A percentile compares a stretch with the other conserved stretches of the same genome.
Evolutionary conservation across 2,797 vertebrate species (phyloP).

Genomic region (Acanthis flammea): DNA sequence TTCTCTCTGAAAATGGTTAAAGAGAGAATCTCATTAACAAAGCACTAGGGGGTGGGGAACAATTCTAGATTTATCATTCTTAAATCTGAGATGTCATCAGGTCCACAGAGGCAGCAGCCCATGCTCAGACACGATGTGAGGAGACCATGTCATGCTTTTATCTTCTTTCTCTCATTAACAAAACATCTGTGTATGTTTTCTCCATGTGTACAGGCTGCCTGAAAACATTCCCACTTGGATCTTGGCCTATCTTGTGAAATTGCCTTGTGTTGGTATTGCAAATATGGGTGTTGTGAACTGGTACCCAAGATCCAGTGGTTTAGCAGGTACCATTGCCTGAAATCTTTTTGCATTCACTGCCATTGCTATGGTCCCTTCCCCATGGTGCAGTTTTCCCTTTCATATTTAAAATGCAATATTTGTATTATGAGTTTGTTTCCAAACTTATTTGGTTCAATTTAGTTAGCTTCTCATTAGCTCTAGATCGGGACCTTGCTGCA

Average conservation of each 20-base stretch:
- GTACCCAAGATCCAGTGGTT: background rate
- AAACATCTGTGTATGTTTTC: background rate
- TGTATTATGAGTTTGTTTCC: background rate
- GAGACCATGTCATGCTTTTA: background rate
- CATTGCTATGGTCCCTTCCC: background rate
- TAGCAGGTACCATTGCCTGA: background rate
- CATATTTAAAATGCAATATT: background rate
- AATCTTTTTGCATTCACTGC: background rate
- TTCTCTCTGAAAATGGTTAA: background rate
- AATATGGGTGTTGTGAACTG: background rate
- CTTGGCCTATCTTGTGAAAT: background rate
- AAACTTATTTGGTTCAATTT: background rate
- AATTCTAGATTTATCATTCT: background rate
- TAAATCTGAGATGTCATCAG: background rate
- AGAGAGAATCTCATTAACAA: background rate
- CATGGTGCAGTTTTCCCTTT: background rate
- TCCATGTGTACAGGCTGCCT: background rate
- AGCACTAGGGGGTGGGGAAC: rapidly evolving
- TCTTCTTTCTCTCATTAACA: background rate
- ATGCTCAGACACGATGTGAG: background rate
- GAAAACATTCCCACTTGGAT: background rate
- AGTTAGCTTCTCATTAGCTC: background rate
- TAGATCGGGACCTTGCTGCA: background rate
- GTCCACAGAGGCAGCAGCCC: background rate
- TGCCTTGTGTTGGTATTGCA: background rate